Evolutionary conservation across 2,797 vertebrate genomes (phyloP).

Genomic region (Leptatherina wallacei): DNA sequence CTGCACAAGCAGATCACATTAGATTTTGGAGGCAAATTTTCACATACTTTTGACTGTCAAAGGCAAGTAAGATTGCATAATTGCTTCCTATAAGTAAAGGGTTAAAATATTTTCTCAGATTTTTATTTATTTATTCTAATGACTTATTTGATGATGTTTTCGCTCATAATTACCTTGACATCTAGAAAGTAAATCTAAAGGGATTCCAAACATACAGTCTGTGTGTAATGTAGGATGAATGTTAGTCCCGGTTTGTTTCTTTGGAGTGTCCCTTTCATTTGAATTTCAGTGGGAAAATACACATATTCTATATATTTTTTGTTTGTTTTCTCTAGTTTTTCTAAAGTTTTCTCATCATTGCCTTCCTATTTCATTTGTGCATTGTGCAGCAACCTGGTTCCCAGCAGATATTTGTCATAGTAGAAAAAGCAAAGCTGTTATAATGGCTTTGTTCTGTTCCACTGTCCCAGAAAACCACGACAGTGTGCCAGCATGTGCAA

Average conservation of each 20-base stretch:
- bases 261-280: background rate
- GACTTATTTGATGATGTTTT: background rate
- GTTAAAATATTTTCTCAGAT: background rate
- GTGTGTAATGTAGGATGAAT: background rate
- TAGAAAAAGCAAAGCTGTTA: conserved; percentile 3
- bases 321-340: background rate
- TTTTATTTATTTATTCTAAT: background rate
- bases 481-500: background rate
- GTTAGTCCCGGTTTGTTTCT: background rate
- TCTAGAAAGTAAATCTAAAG: background rate
- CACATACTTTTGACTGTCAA: background rate
- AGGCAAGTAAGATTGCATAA: background rate
- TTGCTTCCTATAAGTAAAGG: background rate
- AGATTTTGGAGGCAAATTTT: background rate
- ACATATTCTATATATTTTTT: background rate
- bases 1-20: background rate
- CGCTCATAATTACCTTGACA: background rate
- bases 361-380: conserved; percentile 4
- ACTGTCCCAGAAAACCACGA: background rate
- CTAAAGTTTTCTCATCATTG: background rate
- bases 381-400: conserved; percentile 5
- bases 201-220: background rate
- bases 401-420: conserved; percentile 20
- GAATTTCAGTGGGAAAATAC: conserved; percentile 1
- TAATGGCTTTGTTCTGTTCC: background rate